Evolutionary conservation across 2,888 invertebrate species (phyloP).

Genomic region (Lottia scabra): DNA sequence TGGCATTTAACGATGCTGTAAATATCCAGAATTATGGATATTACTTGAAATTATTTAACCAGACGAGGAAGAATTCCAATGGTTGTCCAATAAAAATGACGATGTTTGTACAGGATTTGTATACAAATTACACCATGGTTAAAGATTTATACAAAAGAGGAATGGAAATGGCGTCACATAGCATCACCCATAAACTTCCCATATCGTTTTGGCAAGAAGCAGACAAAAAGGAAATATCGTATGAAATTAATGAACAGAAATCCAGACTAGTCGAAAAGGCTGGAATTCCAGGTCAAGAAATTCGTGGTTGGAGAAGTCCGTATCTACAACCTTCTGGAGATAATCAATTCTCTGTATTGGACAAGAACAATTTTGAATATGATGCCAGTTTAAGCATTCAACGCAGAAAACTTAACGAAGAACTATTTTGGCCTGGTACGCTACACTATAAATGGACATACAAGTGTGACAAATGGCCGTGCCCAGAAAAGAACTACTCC

Average conservation of each 20-base stretch:
- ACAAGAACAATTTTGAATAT: conserved; percentile 20
- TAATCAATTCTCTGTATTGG: conserved; percentile 16
- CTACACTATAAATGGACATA: conserved; percentile 16
- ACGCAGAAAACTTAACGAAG: neutral
- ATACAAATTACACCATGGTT: conserved; percentile 18
- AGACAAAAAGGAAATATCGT: conserved; percentile 10
- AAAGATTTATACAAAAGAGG: conserved; percentile 19
- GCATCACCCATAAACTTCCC: conserved; percentile 14
- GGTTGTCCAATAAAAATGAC: conserved; percentile 15
- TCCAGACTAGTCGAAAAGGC: conserved; percentile 14
- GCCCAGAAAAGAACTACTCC: conserved; percentile 15
- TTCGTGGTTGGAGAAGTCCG: conserved; percentile 26
- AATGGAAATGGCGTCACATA: conserved; percentile 23
- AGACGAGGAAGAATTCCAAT: conserved; percentile 12
- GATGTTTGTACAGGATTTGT: conserved; percentile 11
- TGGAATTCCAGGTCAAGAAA: conserved; percentile 12
- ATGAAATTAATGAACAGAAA: conserved; percentile 22
- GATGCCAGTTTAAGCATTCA: conserved; percentile 21
- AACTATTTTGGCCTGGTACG: conserved; percentile 16
- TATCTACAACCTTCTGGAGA: conserved; percentile 22
- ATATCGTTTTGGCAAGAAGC: conserved; percentile 15
- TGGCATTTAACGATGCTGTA: conserved; percentile 25
- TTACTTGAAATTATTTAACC: conserved; percentile 17
- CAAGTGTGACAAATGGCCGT: conserved; percentile 16
- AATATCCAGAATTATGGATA: conserved; percentile 12